A percentile compares a stretch with the other conserved stretches of the same genome.
Evolutionary conservation across 2,113 vertebrate species (phyloP).

Genomic region (Isichthys henryi): DNA sequence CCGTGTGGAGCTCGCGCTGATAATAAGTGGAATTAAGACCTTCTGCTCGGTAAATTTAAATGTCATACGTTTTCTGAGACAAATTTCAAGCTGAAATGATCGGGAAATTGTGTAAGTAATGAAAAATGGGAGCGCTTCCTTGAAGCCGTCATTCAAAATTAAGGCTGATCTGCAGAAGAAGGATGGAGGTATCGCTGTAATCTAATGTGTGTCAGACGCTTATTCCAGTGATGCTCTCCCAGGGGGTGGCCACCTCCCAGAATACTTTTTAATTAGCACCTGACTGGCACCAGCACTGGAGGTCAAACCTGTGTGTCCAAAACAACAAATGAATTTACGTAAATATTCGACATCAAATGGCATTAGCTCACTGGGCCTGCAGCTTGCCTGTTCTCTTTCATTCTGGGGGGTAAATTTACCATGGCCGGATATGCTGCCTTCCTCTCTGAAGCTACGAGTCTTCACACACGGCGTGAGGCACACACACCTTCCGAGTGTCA

Average conservation of each 20-base stretch:
- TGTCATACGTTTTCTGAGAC: neutral
- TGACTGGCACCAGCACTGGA: neutral
- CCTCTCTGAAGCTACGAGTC: neutral
- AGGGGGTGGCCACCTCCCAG: neutral
- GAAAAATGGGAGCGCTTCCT: neutral
- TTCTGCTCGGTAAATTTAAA: neutral
- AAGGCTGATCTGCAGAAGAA: neutral
- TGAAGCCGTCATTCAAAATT: neutral
- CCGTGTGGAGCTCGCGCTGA: neutral
- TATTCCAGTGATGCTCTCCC: neutral
- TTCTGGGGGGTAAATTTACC: neutral
- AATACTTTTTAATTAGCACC: conserved; percentile 9
- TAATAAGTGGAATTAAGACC: neutral
- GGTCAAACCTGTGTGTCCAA: neutral
- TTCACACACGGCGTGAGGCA: neutral
- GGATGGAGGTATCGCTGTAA: neutral
- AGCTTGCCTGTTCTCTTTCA: neutral
- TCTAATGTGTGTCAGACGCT: neutral
- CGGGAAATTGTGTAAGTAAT: neutral
- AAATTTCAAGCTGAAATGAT: neutral
- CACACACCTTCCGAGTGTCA: neutral
- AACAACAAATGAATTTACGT: neutral
- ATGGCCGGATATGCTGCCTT: neutral
- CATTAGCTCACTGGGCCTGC: neutral
- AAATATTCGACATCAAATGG: neutral